Base-by-base conservation (phyloP, 2,797 vertebrate genomes). In the Aphelocoma californica region DNA sequence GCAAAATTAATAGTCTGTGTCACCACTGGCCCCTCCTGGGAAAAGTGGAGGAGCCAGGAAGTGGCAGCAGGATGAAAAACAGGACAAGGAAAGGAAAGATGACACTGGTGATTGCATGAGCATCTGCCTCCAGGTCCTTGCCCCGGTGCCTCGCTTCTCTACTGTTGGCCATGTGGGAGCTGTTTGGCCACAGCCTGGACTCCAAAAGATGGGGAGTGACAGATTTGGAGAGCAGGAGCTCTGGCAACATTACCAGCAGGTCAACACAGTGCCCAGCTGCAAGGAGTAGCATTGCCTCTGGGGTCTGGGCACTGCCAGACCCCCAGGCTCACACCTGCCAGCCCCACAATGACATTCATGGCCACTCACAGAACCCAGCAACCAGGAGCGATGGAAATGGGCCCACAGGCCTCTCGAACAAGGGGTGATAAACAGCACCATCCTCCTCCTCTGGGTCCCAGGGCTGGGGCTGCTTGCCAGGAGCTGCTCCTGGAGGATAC, bases 371-470 rank as follows among this genome's bases (percentile, higher is more conserved):
- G 3, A 38, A 40, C 7, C 18, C 53, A 57, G 53, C 0, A 3
- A 71, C n/a, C 3, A 2, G 31, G 18, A 75, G 29, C 0, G 0
- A 61, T 9, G n/a, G 50, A 61, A 64, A 75, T 3, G 16, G 19
- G 32, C 23, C 45, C 70, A 48, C 0, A 0, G 72, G 24, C 20
- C 17, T 8, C 28, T 31, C 0, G 0, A 19, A 34, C 31, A 75
- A 24, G 28, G 21, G 18, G 9, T 1, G 1, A 69, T 20, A 31
- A 56, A 40, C 56, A 36, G 17, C 36, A 56, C 15, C 26, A 13
- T 23, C 26, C 14, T 64, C 61, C 58, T 73, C 29, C 69, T 60
- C 57, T 23, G 24, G 14, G 21, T 14, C 32, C 34, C 69, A 8
- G 11, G 2, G 15, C 83, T 57, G 64, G 7, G 53, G 64, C 32